Percentiles rank a stretch among this genome's conserved stretches.
These are phyloP conservation scores for Muscicapa striata DNA, from an alignment of 2,797 vertebrate species.

Conservation along the genomic window DNA sequence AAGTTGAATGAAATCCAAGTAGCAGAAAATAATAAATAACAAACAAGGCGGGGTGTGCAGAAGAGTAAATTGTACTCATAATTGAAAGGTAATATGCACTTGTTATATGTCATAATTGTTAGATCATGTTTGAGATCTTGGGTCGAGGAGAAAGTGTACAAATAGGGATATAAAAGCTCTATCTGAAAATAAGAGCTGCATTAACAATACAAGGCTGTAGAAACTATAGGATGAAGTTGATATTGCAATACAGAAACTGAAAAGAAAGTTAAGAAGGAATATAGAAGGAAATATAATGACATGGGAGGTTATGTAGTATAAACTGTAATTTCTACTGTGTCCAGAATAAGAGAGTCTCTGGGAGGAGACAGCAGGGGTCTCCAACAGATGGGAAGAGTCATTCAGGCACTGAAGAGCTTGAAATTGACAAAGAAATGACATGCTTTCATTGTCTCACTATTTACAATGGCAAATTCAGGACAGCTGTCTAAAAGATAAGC, in stretches of 20 bases:
- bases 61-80: not conserved
- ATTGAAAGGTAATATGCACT: not conserved
- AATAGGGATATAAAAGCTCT: not conserved
- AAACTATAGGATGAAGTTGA: not conserved
- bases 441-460: not conserved
- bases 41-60: not conserved
- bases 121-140: not conserved
- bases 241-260: not conserved
- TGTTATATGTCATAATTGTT: not conserved
- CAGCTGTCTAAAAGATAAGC: not conserved
- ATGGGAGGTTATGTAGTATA: not conserved
- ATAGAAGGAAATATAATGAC: not conserved
- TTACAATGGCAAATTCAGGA: slow-evolving; percentile 5
- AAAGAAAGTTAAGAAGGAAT: not conserved
- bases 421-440: not conserved
- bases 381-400: not conserved
- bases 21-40: not conserved
- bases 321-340: not conserved
- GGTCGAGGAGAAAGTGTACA: not conserved
- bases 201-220: not conserved
- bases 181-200: not conserved
- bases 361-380: not conserved
- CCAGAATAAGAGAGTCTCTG: not conserved
- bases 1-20: not conserved
- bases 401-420: not conserved